Base-by-base conservation (phyloP, 1,140 invertebrate genomes). In the Lerema accius region DNA sequence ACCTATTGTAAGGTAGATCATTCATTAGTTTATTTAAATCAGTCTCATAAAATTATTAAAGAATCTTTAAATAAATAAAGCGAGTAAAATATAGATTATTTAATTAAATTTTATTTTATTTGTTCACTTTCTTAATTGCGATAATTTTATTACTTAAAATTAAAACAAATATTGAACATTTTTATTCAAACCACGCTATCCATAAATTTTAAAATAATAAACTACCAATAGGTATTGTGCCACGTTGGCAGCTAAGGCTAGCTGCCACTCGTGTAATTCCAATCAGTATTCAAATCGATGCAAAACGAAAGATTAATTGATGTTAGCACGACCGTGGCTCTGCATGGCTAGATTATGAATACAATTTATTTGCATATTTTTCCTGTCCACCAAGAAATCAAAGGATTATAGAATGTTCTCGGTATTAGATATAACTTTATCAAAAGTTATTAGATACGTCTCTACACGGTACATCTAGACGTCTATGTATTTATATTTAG, bases 201-300 rank as follows among this genome's bases (percentile, higher is more conserved):
- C 9, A 39, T 48, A n/a, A n/a, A 59, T 48, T 46, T n/a, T 10
- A 48, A 46, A 48, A 59, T 39, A 59, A 43, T 55, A 15, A 14
- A 32, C 9, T 7, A 0, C 69, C 67, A 65, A 43, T 65, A 56
- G 37, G 17, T 48, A 59, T 23, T 35, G 9, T 48, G 42, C 43
- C 40, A 58, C 26, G 42, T 46, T 58, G 26, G 28, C 40, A 58
- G 14, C 46, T 35, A 45, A 28, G 37, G 28, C 45, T 49, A 51
- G 65, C 55, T 43, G 45, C 64, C 46, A 71, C 70, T 73, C 68
- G 71, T 68, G 67, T 75, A 80, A 77, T 72, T 76, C 75, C 73
- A 82, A 81, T 84, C 78, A 75, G 72, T 79, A 82, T 81, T 81
- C 75, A 84, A 78, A 84, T 84, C 77, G 70, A 76, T 76, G 78